Evolutionary conservation across 2,797 vertebrate species (phyloP), one percentile per base, ranked within the genome.

Genomic region (Carapus acus): DNA sequence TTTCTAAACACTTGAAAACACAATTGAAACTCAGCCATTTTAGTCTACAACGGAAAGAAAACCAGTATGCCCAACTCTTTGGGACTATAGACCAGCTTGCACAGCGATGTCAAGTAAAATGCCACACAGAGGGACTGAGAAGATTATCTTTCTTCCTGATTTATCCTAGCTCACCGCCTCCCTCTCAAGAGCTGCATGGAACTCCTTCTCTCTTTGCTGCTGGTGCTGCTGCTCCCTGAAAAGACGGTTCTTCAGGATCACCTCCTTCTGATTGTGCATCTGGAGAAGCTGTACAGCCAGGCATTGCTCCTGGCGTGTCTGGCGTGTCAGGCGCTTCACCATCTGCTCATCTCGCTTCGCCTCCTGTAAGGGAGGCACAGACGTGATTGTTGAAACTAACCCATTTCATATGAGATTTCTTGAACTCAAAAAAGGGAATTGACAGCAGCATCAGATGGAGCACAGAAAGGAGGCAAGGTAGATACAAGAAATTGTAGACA

Each of bases 211-310:
- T 16, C 91, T 82, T 49, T 88, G 88, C 67, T 92, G 87, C 60
- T 94, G 89, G 73, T 89, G 88, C 43, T 98, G 93, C 33, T 87
- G 89, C 79, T 96, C 92, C 69, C 89, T 88, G 81, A 91, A 87
- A 67, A 94, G 83, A 19, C 93, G 87, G 79, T 94, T 96, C 71
- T 92, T 87, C 54, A 79, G 79, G 21, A 99, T 76, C 51, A 94
- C 87, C 41, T 94, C 93, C 69, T 97, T 98, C 65, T 97, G 90
- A 29, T 81, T 86, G 4, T 90, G 88, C 4, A 90, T 83, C 1
- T 94, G 92, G 80, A 94, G 91, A 17, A 99, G 92, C 75, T 97
- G 91, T 39, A 90, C 80, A 0, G 83, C 88, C 41, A 97, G 83
- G 36, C 91, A 85, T 37, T 88, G 87, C 76, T 98, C 94, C 42